Evolutionary conservation across 35 echinoderm and acorn worm species (phyloP).

Genomic region (Anneissia japonica): DNA sequence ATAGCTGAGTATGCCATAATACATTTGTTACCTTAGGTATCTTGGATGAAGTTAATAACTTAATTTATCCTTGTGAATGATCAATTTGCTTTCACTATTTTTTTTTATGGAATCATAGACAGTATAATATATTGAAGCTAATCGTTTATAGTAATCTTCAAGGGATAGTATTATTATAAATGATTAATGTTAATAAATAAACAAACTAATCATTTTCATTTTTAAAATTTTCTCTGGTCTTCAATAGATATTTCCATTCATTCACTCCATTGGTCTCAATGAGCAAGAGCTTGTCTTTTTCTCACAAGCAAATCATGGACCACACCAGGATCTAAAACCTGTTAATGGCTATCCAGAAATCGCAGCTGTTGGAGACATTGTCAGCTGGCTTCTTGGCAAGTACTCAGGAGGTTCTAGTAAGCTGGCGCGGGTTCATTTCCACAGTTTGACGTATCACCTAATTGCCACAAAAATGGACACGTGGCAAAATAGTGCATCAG

Average conservation of each 20-base stretch:
- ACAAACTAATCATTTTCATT: too few species aligned
- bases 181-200: too few species aligned
- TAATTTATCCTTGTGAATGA: too few species aligned
- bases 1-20: too few species aligned
- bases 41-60: too few species aligned
- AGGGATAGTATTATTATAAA: too few species aligned
- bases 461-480: constrained; percentile 54
- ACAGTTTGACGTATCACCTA: constrained; percentile 76
- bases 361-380: constrained; percentile 73
- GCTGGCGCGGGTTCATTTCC: constrained; percentile 82
- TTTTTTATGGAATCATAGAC: too few species aligned
- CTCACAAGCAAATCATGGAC: constrained; percentile 45
- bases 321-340: constrained; percentile 34
- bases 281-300: constrained; percentile 86
- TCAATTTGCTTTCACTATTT: too few species aligned
- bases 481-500: constrained; percentile 69
- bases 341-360: constrained; percentile 70
- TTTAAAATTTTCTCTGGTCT: too few species aligned
- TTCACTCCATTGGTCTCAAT: constrained; percentile 87
- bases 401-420: constrained; percentile 7
- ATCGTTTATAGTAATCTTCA: too few species aligned
- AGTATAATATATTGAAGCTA: too few species aligned
- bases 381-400: constrained; percentile 52
- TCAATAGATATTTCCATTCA: constrained; percentile 57
- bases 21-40: too few species aligned